These are phyloP conservation scores for Erebia aethiops DNA, from an alignment of 2,888 invertebrate genomes.

Conservation along the genomic window DNA sequence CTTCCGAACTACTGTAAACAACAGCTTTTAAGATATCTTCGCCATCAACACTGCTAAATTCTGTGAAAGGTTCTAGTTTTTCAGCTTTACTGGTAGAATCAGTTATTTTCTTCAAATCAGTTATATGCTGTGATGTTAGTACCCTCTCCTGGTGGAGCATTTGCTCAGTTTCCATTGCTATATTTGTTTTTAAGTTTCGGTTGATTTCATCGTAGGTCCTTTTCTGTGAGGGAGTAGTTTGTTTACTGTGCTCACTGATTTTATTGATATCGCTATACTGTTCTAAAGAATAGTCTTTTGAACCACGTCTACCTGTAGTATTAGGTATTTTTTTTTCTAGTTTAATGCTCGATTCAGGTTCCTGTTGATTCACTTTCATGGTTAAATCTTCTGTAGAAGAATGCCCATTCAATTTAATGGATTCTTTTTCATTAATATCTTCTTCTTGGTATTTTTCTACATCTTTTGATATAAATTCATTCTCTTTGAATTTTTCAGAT, in stretches of 20 bases:
- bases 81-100: conserved; percentile 24
- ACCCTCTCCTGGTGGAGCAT: conserved; percentile 51
- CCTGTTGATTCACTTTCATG: neutral
- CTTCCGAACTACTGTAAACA: conserved; percentile 70
- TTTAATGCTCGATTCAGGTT: neutral
- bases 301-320: neutral
- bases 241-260: neutral
- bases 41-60: conserved; percentile 54
- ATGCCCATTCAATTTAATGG: conserved; percentile 34
- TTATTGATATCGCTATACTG: neutral
- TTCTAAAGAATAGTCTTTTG: neutral
- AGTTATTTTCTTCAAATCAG: conserved; percentile 39
- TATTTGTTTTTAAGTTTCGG: conserved; percentile 42
- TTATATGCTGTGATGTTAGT: conserved; percentile 42
- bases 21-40: conserved; percentile 52
- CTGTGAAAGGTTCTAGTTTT: neutral
- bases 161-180: conserved; percentile 50
- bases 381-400: conserved; percentile 10
- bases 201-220: conserved; percentile 40
- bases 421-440: conserved; percentile 46
- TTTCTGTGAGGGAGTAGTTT: conserved; percentile 28
- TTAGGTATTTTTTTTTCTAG: neutral
- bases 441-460: conserved; percentile 36
- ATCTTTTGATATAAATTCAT: conserved; percentile 7
- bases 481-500: conserved; percentile 26